These are phyloP conservation scores for Seriola dumerili DNA, from an alignment of 2,113 vertebrate species.

Conservation along the genomic window DNA sequence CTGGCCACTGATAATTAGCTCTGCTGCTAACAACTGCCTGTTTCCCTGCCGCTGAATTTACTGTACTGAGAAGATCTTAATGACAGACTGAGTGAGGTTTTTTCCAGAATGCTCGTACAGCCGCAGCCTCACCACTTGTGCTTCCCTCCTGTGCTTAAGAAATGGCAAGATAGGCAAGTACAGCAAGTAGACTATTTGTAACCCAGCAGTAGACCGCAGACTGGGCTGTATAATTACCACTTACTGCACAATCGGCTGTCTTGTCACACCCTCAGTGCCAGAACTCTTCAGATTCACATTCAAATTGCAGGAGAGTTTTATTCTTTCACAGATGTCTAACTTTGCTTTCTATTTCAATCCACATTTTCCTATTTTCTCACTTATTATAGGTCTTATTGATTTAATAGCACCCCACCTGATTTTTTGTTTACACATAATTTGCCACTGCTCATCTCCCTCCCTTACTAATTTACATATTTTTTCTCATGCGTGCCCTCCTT, in stretches of 20 bases:
- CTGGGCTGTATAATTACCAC: slow-evolving; percentile 76
- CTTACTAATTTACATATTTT: slow-evolving; percentile 32
- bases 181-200: slow-evolving; percentile 66
- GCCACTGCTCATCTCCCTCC: slow-evolving; percentile 2
- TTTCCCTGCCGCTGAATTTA: slow-evolving; percentile 41
- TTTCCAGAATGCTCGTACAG: slow-evolving; percentile 23
- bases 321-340: slow-evolving; percentile 32
- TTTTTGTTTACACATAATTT: slow-evolving; percentile 56
- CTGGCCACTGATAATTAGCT: slow-evolving; percentile 29
- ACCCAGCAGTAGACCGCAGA: slow-evolving; percentile 70
- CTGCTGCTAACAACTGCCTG: slow-evolving; percentile 46
- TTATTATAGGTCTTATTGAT: slow-evolving; percentile 32
- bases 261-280: slow-evolving; percentile 63
- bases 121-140: slow-evolving; percentile 30
- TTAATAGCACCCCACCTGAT: slow-evolving; percentile 13
- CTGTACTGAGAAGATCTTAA: slow-evolving; percentile 48
- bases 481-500: slow-evolving; percentile 36
- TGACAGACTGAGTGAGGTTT: slow-evolving; percentile 43
- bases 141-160: slow-evolving; percentile 46
- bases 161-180: slow-evolving; percentile 59
- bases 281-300: slow-evolving; percentile 53
- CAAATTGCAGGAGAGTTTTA: slow-evolving; percentile 40
- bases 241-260: slow-evolving; percentile 77
- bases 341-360: slow-evolving; percentile 9
- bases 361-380: slow-evolving; percentile 16